phyloP scores from a whole-genome alignment of 2,113 vertebrate genomes.

The Odocoileus virginianus region DNA sequence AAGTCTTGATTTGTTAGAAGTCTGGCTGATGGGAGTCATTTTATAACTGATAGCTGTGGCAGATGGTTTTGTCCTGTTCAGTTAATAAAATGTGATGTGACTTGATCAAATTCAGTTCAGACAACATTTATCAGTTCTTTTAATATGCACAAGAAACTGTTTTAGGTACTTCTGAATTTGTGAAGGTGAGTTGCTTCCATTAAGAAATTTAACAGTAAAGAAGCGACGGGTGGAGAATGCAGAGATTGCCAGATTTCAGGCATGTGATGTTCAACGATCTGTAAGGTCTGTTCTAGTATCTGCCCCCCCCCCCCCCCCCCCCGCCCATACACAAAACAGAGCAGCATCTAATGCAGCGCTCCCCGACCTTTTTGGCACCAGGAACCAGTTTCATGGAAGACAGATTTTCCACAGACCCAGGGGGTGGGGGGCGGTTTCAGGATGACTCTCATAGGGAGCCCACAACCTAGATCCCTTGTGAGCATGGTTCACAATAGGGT shows the following conservation, averaged over 20 bases:
- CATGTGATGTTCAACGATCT: neutral
- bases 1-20: neutral
- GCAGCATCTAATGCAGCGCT: neutral
- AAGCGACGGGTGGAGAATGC: neutral
- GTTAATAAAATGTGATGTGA: neutral
- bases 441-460: neutral
- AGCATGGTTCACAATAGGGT: neutral
- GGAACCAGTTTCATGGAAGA: neutral
- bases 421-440: accelerated
- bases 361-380: neutral
- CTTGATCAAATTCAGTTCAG: neutral
- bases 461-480: neutral
- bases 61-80: neutral
- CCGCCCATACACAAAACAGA: neutral
- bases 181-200: neutral
- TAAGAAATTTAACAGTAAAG: neutral
- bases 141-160: neutral
- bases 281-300: neutral
- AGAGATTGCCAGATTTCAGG: neutral
- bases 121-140: neutral
- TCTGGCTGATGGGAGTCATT: neutral
- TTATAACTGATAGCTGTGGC: neutral
- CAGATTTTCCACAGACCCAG: neutral
- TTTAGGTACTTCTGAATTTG: neutral
- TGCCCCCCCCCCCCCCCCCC: accelerated